phyloP scores from a whole-genome alignment of 1,140 invertebrate genomes.

The Whitmania pigra region DNA sequence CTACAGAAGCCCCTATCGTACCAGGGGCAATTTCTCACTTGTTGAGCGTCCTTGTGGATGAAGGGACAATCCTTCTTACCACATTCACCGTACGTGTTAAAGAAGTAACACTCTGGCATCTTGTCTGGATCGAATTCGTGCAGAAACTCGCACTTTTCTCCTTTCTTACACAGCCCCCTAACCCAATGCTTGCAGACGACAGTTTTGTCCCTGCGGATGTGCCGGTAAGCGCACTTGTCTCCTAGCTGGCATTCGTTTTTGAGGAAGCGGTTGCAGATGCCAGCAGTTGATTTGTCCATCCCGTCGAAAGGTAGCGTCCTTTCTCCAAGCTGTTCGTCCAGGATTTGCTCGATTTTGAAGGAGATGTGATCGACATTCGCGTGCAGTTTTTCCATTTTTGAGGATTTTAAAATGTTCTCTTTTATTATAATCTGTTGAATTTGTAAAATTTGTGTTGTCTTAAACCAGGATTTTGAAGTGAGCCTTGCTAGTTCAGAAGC shows the following conservation, averaged over 20 bases:
- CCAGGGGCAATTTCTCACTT: slow-evolving; percentile 96
- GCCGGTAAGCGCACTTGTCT: slow-evolving; percentile 81
- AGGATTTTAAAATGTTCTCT: too few species aligned
- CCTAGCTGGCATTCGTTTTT: slow-evolving; percentile 59
- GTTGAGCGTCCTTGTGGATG: slow-evolving; percentile 93
- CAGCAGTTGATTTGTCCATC: too few species aligned
- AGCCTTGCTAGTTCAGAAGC: too few species aligned
- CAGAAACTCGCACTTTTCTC: slow-evolving; percentile 97
- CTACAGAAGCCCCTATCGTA: slow-evolving; percentile 98
- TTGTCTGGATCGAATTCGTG: slow-evolving; percentile 99
- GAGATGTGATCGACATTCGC: too few species aligned
- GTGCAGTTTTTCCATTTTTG: too few species aligned
- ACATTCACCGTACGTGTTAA: slow-evolving; percentile 73
- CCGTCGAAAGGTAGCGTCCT: too few species aligned
- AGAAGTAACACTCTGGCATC: slow-evolving; percentile 99
- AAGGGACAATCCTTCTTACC: slow-evolving; percentile 99
- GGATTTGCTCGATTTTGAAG: too few species aligned
- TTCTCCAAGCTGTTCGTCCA: too few species aligned
- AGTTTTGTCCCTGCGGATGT: slow-evolving; percentile 87
- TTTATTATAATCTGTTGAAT: too few species aligned
- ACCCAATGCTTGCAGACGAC: slow-evolving; percentile 99
- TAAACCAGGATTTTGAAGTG: too few species aligned
- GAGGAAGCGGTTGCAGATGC: too few species aligned
- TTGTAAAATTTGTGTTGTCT: too few species aligned
- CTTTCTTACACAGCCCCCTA: slow-evolving; percentile 94